A percentile compares a stretch with the other conserved stretches of the same genome.
Conservation (phyloP, 2,888 invertebrate genomes). For the Fragum sueziense region DNA sequence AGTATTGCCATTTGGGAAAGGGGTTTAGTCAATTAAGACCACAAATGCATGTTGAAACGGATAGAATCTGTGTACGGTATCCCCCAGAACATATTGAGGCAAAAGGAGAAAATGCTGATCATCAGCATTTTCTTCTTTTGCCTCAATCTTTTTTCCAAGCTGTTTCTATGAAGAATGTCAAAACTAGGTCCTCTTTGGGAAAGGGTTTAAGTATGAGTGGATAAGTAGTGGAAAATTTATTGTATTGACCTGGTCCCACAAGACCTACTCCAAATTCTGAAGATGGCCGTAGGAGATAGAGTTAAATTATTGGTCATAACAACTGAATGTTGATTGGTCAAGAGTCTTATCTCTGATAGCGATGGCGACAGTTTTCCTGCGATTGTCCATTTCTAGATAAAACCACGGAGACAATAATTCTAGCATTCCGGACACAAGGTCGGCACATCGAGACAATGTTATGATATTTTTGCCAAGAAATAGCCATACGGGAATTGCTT, state of each 20-base stretch:
- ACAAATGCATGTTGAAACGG: too few species aligned
- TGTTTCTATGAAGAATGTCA: too few species aligned
- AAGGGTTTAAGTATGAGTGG: not conserved
- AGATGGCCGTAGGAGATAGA: slow-evolving; percentile 6
- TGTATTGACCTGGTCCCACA: slow-evolving; percentile 13
- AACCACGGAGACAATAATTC: slow-evolving; percentile 11
- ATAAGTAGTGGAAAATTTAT: not conserved
- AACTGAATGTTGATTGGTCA: slow-evolving; percentile 24
- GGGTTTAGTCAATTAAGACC: too few species aligned
- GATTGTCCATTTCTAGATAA: slow-evolving; percentile 20
- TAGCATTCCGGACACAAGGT: not conserved
- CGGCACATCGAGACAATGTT: slow-evolving; percentile 12
- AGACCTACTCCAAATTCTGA: slow-evolving; percentile 12
- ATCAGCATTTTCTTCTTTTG: too few species aligned
- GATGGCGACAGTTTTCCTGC: slow-evolving; percentile 18
- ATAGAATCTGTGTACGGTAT: too few species aligned
- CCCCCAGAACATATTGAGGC: too few species aligned
- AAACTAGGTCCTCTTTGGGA: too few species aligned
- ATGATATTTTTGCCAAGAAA: slow-evolving; percentile 22
- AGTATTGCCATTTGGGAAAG: too few species aligned
- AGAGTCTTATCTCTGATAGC: slow-evolving; percentile 23
- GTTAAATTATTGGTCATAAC: slow-evolving; percentile 26
- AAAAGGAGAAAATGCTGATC: too few species aligned
- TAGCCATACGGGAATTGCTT: slow-evolving; percentile 22
- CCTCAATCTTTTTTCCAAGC: too few species aligned